Conservation (phyloP, 2,888 invertebrate genomes). For the Trissoscelio sp. region DNA sequence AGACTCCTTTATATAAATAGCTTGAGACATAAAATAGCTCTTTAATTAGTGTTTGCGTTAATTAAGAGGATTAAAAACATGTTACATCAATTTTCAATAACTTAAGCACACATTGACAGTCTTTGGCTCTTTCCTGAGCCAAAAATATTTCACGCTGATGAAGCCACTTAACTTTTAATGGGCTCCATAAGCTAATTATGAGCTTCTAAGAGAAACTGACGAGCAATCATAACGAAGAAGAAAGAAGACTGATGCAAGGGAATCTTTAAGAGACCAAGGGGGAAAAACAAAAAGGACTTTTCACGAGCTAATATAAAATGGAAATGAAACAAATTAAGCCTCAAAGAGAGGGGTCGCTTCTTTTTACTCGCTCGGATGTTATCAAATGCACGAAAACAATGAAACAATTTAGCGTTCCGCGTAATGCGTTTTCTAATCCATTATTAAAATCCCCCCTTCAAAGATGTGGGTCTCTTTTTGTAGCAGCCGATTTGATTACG, state of each 20-base stretch:
- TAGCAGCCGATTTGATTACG: background rate
- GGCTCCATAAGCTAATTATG: constrained; percentile 78
- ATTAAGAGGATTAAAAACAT: background rate
- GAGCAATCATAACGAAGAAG: constrained; percentile 33
- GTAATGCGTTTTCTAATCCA: constrained; percentile 4
- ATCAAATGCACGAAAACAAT: constrained; percentile 11
- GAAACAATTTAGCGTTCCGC: constrained; percentile 9
- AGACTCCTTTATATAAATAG: too few relatives aligned
- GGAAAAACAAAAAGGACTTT: constrained; percentile 15
- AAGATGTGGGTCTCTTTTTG: background rate
- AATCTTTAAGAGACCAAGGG: constrained; percentile 4
- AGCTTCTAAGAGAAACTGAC: constrained; percentile 63
- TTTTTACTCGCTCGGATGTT: background rate
- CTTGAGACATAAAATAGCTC: too few relatives aligned
- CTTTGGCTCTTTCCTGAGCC: constrained; percentile 60
- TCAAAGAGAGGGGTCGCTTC: constrained; percentile 3
- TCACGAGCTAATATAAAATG: constrained; percentile 8
- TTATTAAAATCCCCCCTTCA: constrained; percentile 15
- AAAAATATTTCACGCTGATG: constrained; percentile 75
- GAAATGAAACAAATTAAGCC: constrained; percentile 16
- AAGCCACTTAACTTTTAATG: constrained; percentile 78
- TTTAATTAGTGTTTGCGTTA: background rate
- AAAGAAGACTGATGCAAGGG: constrained; percentile 25
- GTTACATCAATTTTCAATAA: constrained; percentile 14
- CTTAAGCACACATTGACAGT: constrained; percentile 29